phyloP scores from a whole-genome alignment of 2,888 invertebrate genomes.

The Eristalinus aeneus region DNA sequence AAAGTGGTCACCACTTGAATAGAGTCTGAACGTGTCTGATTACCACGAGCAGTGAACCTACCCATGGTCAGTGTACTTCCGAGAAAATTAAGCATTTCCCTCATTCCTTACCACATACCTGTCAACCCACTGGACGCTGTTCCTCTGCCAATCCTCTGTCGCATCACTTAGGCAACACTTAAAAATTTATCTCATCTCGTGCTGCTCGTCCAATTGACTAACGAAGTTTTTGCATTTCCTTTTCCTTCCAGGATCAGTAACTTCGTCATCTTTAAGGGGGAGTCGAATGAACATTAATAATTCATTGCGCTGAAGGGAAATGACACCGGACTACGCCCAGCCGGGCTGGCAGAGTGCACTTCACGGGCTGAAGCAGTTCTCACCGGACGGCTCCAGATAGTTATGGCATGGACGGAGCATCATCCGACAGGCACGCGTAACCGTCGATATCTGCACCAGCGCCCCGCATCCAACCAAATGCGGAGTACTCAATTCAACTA shows the following conservation, averaged over 20 bases:
- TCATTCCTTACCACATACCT: too few species aligned
- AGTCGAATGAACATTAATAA: slow-evolving; percentile 53
- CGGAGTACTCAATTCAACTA: slow-evolving; percentile 73
- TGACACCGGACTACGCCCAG: slow-evolving; percentile 55
- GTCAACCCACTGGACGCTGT: neutral
- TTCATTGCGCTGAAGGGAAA: slow-evolving; percentile 66
- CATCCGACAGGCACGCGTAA: slow-evolving; percentile 66
- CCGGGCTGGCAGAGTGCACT: slow-evolving; percentile 33
- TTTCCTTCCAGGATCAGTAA: slow-evolving; percentile 39
- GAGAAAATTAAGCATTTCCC: too few species aligned
- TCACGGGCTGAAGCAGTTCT: slow-evolving; percentile 19
- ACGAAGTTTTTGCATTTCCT: slow-evolving; percentile 24
- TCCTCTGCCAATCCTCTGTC: neutral
- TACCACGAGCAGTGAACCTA: too few species aligned
- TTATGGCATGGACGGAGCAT: slow-evolving; percentile 70
- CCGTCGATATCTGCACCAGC: slow-evolving; percentile 66
- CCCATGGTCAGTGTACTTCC: too few species aligned
- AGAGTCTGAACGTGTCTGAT: too few species aligned
- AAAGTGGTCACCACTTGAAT: too few species aligned
- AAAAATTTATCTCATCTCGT: neutral
- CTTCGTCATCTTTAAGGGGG: slow-evolving; percentile 33
- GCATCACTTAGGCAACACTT: neutral
- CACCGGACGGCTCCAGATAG: slow-evolving; percentile 63
- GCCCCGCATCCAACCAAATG: slow-evolving; percentile 71
- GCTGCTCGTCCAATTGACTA: neutral